Evolutionary conservation across 2,113 vertebrate genomes (phyloP), one percentile per base, ranked within the genome.

Genomic region (Crotalus helleri): DNA sequence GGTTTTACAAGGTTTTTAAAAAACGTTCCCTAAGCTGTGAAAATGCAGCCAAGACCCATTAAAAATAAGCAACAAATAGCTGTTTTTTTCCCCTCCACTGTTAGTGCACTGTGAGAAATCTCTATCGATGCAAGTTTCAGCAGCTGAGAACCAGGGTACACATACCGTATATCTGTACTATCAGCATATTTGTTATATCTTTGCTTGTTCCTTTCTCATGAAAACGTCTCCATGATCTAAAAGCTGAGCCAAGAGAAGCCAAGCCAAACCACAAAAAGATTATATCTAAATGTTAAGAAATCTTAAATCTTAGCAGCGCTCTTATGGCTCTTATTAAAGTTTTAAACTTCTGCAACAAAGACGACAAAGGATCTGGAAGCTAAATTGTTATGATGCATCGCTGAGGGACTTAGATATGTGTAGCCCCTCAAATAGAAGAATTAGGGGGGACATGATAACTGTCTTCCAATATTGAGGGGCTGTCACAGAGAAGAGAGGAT

Each of bases 301-400:
- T 64, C 26, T 64, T 12, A 10, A 12, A 64, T 12, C 61, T 96
- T 94, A 95, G 96, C 95, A 94, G 95, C 92, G 92, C 74, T 93
- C 58, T 86, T 95, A 92, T 96, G 94, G 90, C 92, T 88, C 90
- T 95, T 97, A 95, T 58, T 95, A 96, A 94, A 94, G 95, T 96
- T 96, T 96, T 96, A 95, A 87, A 87, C 49, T 94, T 93, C 44
- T 33, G 61, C 61, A 64, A 29, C 26, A 1, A 29, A 64, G 26
- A 61, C 11, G 59, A 64, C 29, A n/a, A 64, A n/a, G 26, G 61
- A n/a, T 64, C 26, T 0, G 61, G 61, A 64, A n/a, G 11, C 10
- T 64, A 29, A 29, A 64, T 13, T n/a, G 4, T n/a, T n/a, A n/a
- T 5, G 61, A n/a, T 9, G 11, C 2, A n/a, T n/a, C 4, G 61